Percentiles rank a stretch among this genome's conserved stretches.
Evolutionary conservation across 2,888 invertebrate species (phyloP).

Genomic region (Notodonta ziczac): DNA sequence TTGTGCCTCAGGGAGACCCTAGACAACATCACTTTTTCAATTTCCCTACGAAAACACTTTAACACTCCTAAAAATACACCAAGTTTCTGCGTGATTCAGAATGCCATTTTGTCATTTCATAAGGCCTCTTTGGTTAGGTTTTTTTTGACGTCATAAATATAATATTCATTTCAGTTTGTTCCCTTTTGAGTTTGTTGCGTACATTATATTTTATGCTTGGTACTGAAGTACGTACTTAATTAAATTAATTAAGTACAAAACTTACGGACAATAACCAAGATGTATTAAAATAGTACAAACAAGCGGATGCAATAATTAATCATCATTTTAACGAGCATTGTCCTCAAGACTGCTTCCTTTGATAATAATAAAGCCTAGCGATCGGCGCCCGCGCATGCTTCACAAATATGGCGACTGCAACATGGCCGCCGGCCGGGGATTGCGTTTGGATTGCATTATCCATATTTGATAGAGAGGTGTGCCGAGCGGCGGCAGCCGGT

Average conservation of each 20-base stretch:
- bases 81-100: too few species aligned
- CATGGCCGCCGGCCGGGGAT: constrained; percentile 43
- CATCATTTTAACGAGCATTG: constrained; percentile 33
- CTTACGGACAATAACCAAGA: too few species aligned
- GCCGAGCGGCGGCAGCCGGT: constrained; percentile 15
- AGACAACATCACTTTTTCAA: too few species aligned
- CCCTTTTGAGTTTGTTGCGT: not conserved
- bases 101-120: too few species aligned
- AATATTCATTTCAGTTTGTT: too few species aligned
- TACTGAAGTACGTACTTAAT: too few species aligned
- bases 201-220: too few species aligned
- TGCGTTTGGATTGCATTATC: constrained; percentile 43
- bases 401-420: constrained; percentile 52
- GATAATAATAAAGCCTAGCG: constrained; percentile 38
- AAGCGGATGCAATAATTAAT: constrained; percentile 32
- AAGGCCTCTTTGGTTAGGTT: too few species aligned
- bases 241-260: too few species aligned
- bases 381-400: constrained; percentile 42
- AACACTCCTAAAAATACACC: too few species aligned
- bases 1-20: too few species aligned
- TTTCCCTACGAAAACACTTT: too few species aligned
- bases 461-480: constrained; percentile 41
- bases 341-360: constrained; percentile 29
- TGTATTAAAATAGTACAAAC: constrained; percentile 7
- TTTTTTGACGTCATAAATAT: not conserved